A percentile compares a stretch with the other conserved stretches of the same genome.
Conservation (phyloP, 2,797 vertebrate genomes). For the Bradypodion pumilum region DNA sequence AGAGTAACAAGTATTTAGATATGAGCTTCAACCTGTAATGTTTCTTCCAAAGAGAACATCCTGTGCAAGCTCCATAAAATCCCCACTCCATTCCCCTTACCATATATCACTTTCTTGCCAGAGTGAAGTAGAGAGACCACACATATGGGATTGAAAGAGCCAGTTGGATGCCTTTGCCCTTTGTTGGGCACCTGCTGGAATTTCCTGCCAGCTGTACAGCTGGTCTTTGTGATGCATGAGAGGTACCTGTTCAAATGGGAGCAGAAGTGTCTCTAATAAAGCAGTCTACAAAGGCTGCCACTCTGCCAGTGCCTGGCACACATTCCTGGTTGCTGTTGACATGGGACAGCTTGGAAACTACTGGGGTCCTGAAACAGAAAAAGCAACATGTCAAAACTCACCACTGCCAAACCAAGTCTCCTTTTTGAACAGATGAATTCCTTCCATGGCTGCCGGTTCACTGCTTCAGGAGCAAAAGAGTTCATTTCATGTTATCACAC, state of each 20-base stretch:
- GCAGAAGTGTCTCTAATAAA: constrained; percentile 23
- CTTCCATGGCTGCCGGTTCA: neutral
- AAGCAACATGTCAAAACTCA: neutral
- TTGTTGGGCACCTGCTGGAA: neutral
- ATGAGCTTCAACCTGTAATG: neutral
- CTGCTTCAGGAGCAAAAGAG: constrained; percentile 1
- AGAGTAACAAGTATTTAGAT: neutral
- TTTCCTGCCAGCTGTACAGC: constrained; percentile 15
- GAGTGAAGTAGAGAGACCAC: neutral
- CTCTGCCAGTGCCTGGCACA: neutral
- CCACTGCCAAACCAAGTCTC: constrained; percentile 2
- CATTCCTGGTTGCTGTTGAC: constrained; percentile 2
- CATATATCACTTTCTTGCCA: neutral
- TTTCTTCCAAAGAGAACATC: neutral
- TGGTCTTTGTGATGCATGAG: constrained; percentile 11
- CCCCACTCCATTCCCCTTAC: neutral
- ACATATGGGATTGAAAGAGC: constrained; percentile 6
- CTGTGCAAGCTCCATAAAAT: neutral
- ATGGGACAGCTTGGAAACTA: constrained; percentile 28
- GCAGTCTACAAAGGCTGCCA: constrained; percentile 12
- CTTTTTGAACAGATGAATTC: constrained; percentile 16
- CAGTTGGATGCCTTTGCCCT: neutral
- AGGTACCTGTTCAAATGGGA: constrained; percentile 17
- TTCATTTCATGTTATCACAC: neutral
- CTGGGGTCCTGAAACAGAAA: constrained; percentile 7